Evolutionary conservation across 92 coral and sea anemone genomes (phyloP).

Genomic region (Desmophyllum pertusum): DNA sequence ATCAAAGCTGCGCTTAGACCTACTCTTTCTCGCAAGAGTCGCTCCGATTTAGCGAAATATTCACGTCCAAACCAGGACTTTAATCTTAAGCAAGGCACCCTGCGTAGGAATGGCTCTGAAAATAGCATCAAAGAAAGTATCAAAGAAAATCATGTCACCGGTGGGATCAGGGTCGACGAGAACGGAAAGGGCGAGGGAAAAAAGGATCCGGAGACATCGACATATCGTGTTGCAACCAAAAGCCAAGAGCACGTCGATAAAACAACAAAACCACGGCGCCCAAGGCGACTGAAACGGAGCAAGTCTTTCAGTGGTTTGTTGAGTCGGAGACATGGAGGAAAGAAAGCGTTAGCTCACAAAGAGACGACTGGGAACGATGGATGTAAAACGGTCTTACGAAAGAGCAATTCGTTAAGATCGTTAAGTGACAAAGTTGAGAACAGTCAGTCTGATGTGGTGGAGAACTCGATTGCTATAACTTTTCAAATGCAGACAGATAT

Average conservation of each 20-base stretch:
- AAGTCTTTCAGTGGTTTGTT: constrained; percentile 43
- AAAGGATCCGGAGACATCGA: background rate
- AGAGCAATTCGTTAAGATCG: constrained; percentile 39
- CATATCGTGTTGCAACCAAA: constrained; percentile 33
- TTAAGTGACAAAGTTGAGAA: constrained; percentile 28
- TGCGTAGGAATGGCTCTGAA: constrained; percentile 26
- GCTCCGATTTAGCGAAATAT: constrained; percentile 45
- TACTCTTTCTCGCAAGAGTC: constrained; percentile 41
- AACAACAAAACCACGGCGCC: background rate
- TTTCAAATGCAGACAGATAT: constrained; percentile 17
- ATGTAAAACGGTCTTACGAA: constrained; percentile 3
- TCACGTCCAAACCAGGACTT: constrained; percentile 29
- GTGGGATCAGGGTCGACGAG: background rate
- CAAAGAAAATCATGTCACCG: constrained; percentile 1
- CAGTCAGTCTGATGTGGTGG: background rate
- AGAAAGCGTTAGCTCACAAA: constrained; percentile 26
- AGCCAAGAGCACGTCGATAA: constrained; percentile 19
- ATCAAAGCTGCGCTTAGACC: constrained; percentile 46
- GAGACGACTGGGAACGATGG: constrained; percentile 4
- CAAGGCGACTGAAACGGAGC: constrained; percentile 33
- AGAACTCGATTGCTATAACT: background rate
- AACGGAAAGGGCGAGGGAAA: constrained; percentile 28
- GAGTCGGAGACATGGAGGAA: constrained; percentile 30
- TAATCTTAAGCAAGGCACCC: background rate
- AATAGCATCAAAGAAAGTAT: constrained; percentile 17